Base-by-base conservation (phyloP, 2,888 invertebrate species). In the Macaria notata region DNA sequence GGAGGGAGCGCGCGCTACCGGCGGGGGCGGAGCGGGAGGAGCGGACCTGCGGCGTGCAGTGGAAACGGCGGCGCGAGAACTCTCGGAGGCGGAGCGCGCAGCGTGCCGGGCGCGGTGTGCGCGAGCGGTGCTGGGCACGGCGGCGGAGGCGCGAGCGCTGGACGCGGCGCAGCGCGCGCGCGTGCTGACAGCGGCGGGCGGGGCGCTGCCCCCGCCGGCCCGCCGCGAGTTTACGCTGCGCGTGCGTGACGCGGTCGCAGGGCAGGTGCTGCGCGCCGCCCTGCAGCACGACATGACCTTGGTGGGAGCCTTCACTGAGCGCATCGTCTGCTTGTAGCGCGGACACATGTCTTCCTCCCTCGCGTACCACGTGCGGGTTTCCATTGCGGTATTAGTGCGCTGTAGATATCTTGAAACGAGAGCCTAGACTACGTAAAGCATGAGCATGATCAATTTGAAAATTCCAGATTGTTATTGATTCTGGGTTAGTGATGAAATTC, bases 261-360 rank as follows among this genome's bases (percentile, higher is more conserved):
- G 87, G 45, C 90, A 90, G 64, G 73, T 85, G 39, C 78, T 91
- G 84, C 84, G 91, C 44, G 89, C 88, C 30, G 85, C 87, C 9
- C 81, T 90, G 33, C 76, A 83, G 44, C 70, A 72, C 38, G 90
- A 91, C 69, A 84, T 91, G 82, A 83, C 76, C 46, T 74, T 91
- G 59, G 69, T 89, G 9, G 89, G 89, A 36, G 90, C 88, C 45
- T 89, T 91, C 65, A 90, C 89, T 8, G 90, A 91, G 69, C 84
- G 83, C 46, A 80, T 83, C 48, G 89, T 88, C 49, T 87, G 88
- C 63, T 81, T 88, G 83, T 90, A 88, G 81, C 81, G 65, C 54
- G 65, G 48, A 47, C 54, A 43, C 57, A 29, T 19, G 19, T 50
- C 54, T 47, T 47, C 45, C 33, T 7, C 6, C 31, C 4, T 1